Percentiles rank a stretch among this genome's conserved stretches.
Conservation (phyloP, 2,113 vertebrate genomes). For the Suricata suricatta region DNA sequence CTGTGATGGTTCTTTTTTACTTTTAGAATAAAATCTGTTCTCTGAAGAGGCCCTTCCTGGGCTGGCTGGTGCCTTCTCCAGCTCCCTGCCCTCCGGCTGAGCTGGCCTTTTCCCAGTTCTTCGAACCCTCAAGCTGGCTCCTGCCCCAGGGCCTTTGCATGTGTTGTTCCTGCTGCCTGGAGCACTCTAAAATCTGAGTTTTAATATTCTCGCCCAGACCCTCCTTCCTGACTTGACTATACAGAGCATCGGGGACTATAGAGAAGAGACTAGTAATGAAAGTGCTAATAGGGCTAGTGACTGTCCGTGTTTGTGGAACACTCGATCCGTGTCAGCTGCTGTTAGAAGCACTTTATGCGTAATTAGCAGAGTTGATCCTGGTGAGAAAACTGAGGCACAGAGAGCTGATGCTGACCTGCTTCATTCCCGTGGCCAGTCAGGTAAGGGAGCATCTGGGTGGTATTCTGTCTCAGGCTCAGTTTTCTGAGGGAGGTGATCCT, state of each 20-base stretch:
- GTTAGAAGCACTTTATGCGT: background rate
- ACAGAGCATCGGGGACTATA: background rate
- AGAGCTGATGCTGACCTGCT: background rate
- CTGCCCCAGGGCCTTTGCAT: background rate
- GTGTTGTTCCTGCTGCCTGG: background rate
- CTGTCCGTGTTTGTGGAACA: accelerated
- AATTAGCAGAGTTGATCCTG: background rate
- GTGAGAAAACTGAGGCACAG: background rate
- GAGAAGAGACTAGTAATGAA: background rate
- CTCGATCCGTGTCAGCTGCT: background rate
- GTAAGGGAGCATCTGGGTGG: background rate
- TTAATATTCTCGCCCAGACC: background rate
- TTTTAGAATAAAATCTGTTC: background rate
- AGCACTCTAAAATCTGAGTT: background rate
- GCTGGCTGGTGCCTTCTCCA: background rate
- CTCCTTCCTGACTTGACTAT: background rate
- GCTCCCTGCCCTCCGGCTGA: background rate
- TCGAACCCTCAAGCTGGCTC: background rate
- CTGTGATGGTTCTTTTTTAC: background rate
- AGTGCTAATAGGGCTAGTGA: background rate
- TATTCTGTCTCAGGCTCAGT: background rate
- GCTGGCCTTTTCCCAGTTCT: background rate
- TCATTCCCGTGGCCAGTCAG: background rate
- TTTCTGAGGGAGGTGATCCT: background rate
- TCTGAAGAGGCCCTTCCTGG: background rate